Conservation (phyloP, 2,113 vertebrate species). For the Bombycilla garrulus region DNA sequence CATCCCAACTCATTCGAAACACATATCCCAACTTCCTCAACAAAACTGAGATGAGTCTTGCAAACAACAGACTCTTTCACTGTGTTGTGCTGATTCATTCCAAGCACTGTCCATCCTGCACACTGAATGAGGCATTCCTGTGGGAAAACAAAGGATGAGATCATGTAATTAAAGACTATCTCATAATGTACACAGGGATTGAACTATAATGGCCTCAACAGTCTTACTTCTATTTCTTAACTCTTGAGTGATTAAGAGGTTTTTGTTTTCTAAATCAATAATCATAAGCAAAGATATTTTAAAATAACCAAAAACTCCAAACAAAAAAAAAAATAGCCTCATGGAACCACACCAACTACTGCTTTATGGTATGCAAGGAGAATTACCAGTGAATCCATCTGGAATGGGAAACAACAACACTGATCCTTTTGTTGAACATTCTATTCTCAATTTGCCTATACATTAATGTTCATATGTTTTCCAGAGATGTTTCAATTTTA, state of each 20-base stretch:
- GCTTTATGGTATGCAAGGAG: neutral
- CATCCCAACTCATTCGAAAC: constrained; percentile 21
- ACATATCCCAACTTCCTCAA: constrained; percentile 24
- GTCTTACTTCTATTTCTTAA: constrained; percentile 14
- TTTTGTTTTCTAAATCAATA: neutral
- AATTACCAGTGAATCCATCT: neutral
- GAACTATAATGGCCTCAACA: constrained; percentile 8
- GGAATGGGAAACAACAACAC: neutral
- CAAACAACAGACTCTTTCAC: constrained; percentile 53
- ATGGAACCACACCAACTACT: neutral
- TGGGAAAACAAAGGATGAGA: constrained; percentile 56
- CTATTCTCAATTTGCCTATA: neutral
- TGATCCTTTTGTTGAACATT: neutral
- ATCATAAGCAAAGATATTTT: neutral
- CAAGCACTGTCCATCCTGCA: constrained; percentile 22
- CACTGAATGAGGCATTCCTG: constrained; percentile 20
- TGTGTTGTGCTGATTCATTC: constrained; percentile 38
- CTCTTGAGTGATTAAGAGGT: neutral
- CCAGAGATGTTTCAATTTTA: neutral
- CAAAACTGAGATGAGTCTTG: constrained; percentile 25
- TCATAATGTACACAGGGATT: neutral
- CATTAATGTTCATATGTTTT: neutral
- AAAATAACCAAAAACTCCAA: neutral
- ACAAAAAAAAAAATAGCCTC: neutral
- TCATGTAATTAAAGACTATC: constrained; percentile 53